A percentile compares a stretch with the other conserved stretches of the same genome.
Evolutionary conservation across 2,888 invertebrate species (phyloP).

Genomic region (Cephus pulcher): DNA sequence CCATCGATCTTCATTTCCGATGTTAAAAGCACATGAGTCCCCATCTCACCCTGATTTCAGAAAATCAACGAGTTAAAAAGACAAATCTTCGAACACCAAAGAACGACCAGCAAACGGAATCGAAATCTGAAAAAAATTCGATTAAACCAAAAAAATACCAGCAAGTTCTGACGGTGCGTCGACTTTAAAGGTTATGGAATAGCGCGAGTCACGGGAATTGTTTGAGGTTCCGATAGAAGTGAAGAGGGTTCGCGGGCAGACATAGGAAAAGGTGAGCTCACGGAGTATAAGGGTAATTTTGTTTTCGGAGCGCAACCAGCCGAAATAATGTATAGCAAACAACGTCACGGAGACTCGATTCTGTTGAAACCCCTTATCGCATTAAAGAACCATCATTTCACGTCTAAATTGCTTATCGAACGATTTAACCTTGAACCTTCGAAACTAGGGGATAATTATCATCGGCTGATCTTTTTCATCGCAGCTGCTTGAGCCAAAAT

Average conservation of each 20-base stretch:
- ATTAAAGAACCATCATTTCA: not conserved
- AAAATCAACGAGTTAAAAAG: not conserved
- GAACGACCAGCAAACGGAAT: not conserved
- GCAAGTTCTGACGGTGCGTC: not conserved
- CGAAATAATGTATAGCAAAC: slow-evolving; percentile 2
- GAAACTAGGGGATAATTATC: not conserved
- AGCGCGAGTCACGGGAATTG: not conserved
- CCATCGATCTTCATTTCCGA: not conserved
- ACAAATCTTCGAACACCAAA: not conserved
- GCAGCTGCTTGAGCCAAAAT: not conserved
- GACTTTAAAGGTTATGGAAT: not conserved
- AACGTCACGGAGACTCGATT: not conserved
- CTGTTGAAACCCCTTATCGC: not conserved
- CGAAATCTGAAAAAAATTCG: not conserved
- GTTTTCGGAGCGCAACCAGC: not conserved
- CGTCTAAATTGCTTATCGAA: not conserved
- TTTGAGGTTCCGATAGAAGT: not conserved
- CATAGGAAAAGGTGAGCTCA: not conserved
- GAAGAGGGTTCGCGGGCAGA: not conserved
- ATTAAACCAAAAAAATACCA: not conserved
- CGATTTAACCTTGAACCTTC: not conserved
- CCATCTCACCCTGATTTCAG: not conserved
- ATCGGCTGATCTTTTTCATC: not conserved
- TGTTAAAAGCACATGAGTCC: not conserved
- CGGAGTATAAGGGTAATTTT: not conserved